Conservation (phyloP, 2,113 vertebrate genomes). For the Lophius piscatorius region DNA sequence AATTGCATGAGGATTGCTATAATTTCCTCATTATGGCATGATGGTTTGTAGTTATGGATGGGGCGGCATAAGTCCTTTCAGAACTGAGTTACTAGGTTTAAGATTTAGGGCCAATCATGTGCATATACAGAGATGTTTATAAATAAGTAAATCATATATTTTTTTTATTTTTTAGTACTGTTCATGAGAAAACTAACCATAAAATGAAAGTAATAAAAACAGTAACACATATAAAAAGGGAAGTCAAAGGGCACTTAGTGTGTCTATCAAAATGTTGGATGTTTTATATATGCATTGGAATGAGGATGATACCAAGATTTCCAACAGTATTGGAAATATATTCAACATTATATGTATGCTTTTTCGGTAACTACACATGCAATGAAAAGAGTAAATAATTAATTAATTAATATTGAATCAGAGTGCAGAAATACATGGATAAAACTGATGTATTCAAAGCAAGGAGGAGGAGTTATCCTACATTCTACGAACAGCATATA, state of each 20-base stretch:
- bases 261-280: not conserved
- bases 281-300: constrained; percentile 14
- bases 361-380: too few species aligned
- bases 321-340: not conserved
- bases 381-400: too few species aligned
- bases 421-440: too few species aligned
- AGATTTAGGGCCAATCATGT: constrained; percentile 24
- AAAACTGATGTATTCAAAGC: too few species aligned
- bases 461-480: too few species aligned
- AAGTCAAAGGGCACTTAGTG: not conserved
- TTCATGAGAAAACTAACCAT: constrained; percentile 20
- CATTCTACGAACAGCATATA: too few species aligned
- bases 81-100: constrained; percentile 36
- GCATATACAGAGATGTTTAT: constrained; percentile 32
- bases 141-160: constrained; percentile 36
- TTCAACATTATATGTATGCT: constrained; percentile 3
- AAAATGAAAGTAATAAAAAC: constrained; percentile 26
- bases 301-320: not conserved
- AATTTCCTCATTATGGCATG: not conserved
- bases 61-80: not conserved
- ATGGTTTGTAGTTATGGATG: not conserved
- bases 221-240: constrained; percentile 11
- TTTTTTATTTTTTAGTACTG: not conserved
- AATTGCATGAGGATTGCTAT: not conserved
- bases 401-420: too few species aligned